Conservation (phyloP, 2,888 invertebrate genomes). For the Cylindroiulus punctatus region DNA sequence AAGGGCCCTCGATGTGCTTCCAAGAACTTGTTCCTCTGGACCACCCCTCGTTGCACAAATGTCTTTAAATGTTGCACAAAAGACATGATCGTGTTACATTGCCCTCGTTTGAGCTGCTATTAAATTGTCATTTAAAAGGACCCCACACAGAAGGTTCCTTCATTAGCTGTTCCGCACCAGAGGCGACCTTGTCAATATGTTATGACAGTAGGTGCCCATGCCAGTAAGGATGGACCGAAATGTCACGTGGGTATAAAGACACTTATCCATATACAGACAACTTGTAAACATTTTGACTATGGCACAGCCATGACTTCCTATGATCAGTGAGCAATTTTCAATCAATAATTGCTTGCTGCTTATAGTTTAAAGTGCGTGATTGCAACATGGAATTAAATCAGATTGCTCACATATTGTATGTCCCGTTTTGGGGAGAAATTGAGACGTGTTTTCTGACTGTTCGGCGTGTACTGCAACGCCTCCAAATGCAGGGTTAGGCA, state of each 20-base stretch:
- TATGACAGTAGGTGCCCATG: not conserved
- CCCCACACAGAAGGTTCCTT: not conserved
- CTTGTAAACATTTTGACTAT: too few relatives aligned
- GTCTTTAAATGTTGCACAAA: not conserved
- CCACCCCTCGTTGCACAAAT: not conserved
- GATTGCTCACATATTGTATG: too few relatives aligned
- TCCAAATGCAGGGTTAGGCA: too few relatives aligned
- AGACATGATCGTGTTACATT: conserved; percentile 2
- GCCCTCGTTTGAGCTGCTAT: not conserved
- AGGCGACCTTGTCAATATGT: not conserved
- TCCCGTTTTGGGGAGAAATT: too few relatives aligned
- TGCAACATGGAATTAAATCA: too few relatives aligned
- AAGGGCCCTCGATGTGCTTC: not conserved
- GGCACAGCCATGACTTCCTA: too few relatives aligned
- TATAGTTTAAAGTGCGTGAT: too few relatives aligned
- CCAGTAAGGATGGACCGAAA: not conserved
- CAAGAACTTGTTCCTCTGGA: not conserved
- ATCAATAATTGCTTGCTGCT: too few relatives aligned
- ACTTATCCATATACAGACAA: too few relatives aligned
- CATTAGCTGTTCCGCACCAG: not conserved
- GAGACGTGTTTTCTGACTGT: too few relatives aligned
- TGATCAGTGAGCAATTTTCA: too few relatives aligned
- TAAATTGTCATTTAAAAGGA: conserved; percentile 13
- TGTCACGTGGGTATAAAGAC: not conserved
- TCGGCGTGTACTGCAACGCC: too few relatives aligned